These are phyloP conservation scores for Semnopithecus entellus DNA, from an alignment of 2,113 vertebrate species.

Conservation along the genomic window DNA sequence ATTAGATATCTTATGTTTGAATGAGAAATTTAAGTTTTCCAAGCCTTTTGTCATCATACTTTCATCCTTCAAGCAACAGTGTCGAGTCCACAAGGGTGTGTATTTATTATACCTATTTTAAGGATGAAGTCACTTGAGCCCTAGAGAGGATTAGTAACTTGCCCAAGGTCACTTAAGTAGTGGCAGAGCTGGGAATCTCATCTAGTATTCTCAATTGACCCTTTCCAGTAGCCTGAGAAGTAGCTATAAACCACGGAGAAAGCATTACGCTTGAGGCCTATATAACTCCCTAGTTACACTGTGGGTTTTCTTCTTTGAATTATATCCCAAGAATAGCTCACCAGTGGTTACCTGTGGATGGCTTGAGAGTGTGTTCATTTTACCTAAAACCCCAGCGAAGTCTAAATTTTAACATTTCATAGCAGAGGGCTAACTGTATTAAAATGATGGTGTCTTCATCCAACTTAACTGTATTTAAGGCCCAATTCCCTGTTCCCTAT, in stretches of 20 bases:
- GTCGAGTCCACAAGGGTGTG: not conserved
- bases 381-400: not conserved
- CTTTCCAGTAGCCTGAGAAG: not conserved
- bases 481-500: not conserved
- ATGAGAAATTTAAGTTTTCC: not conserved
- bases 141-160: not conserved
- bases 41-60: not conserved
- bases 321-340: not conserved
- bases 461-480: not conserved
- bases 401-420: not conserved
- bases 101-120: not conserved
- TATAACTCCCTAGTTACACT: not conserved
- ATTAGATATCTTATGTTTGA: not conserved
- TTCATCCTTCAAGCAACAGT: not conserved
- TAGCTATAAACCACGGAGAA: not conserved
- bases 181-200: not conserved
- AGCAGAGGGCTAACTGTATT: not conserved
- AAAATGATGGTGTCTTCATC: not conserved
- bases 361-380: not conserved
- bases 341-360: not conserved
- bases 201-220: not conserved
- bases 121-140: not conserved
- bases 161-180: not conserved
- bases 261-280: not conserved
- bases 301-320: slow-evolving; percentile 24